Percentiles rank a stretch among this genome's conserved stretches.
Evolutionary conservation across 2,888 invertebrate genomes (phyloP).

Genomic region (Euproctis similis): DNA sequence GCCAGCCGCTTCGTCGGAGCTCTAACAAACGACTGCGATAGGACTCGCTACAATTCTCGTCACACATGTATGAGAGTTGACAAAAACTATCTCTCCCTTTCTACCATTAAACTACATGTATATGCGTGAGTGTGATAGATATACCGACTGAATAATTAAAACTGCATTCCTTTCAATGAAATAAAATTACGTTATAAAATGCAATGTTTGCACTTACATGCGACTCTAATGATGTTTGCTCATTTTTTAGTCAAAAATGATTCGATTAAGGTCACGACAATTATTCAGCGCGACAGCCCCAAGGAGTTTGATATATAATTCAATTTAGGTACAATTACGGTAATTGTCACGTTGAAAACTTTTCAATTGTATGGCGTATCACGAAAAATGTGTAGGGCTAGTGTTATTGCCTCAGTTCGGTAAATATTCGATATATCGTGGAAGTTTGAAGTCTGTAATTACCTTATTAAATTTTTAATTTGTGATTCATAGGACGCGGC

Average conservation of each 20-base stretch:
- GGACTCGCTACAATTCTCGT: conserved; percentile 22
- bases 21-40: conserved; percentile 49
- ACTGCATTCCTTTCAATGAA: conserved; percentile 50
- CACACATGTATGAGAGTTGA: conserved; percentile 11
- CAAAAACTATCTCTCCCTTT: conserved; percentile 33
- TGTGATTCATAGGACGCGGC: conserved; percentile 21
- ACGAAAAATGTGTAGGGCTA: conserved; percentile 32
- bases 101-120: conserved; percentile 8
- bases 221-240: conserved; percentile 49
- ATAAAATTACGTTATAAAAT: conserved; percentile 46
- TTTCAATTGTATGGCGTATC: conserved; percentile 35
- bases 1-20: conserved; percentile 48
- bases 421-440: conserved; percentile 21
- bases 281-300: conserved; percentile 38
- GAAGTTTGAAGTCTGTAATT: conserved; percentile 26
- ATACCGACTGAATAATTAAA: conserved; percentile 61
- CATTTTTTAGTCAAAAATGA: conserved; percentile 34
- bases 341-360: conserved; percentile 52
- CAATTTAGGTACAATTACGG: conserved; percentile 35
- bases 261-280: conserved; percentile 53
- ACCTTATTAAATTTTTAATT: conserved; percentile 28
- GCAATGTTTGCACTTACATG: conserved; percentile 43
- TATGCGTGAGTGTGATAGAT: conserved; percentile 32
- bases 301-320: conserved; percentile 47
- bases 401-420: conserved; percentile 28